Conservation (phyloP, 2,888 invertebrate species). For the Theristus sp. region DNA sequence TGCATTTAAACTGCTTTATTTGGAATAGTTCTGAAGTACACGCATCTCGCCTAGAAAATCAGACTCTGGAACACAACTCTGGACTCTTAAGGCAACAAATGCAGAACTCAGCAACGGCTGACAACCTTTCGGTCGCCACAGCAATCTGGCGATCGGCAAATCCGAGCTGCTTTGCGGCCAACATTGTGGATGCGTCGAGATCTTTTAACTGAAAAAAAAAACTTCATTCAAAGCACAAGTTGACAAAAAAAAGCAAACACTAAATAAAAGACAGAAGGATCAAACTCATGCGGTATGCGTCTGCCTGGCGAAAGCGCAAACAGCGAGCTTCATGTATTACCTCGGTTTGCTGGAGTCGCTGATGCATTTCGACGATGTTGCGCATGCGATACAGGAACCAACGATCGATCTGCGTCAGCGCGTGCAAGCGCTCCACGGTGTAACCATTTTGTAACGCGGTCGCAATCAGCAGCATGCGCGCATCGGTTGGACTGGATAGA, state of each 20-base stretch:
- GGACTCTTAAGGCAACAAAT: too few relatives aligned
- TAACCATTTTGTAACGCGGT: constrained; percentile 63
- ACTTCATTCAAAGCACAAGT: not conserved
- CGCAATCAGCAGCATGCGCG: constrained; percentile 84
- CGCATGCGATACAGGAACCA: constrained; percentile 92
- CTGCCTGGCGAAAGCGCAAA: too few relatives aligned
- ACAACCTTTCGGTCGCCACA: constrained; percentile 33
- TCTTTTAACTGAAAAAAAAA: not conserved
- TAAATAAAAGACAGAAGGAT: too few relatives aligned
- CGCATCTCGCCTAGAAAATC: too few relatives aligned
- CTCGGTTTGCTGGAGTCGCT: not conserved
- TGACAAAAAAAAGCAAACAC: too few relatives aligned
- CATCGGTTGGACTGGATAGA: constrained; percentile 78
- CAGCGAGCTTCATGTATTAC: not conserved
- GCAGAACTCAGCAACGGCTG: too few relatives aligned
- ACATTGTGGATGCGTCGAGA: constrained; percentile 35
- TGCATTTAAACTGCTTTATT: too few relatives aligned
- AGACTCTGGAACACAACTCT: too few relatives aligned
- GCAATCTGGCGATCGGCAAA: constrained; percentile 96
- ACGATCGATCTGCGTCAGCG: constrained; percentile 79
- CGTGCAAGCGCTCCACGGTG: constrained; percentile 58
- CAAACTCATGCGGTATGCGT: too few relatives aligned
- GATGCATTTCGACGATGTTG: constrained; percentile 50
- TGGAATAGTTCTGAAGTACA: too few relatives aligned
- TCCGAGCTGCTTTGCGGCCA: constrained; percentile 72